phyloP scores from a whole-genome alignment of 2,888 invertebrate species.

The Folsomia manolachei region DNA sequence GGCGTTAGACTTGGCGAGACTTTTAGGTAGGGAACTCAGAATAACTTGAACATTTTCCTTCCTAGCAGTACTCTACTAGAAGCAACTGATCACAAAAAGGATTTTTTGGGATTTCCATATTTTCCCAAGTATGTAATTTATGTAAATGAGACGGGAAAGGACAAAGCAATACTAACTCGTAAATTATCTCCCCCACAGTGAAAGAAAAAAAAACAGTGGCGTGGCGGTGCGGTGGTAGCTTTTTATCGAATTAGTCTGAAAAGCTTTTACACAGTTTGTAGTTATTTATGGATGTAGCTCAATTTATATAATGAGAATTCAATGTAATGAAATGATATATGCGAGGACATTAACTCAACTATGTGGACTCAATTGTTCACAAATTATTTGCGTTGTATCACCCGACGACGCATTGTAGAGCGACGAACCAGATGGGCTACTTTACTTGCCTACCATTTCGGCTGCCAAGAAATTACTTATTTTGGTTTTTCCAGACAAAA shows the following conservation, averaged over 20 bases:
- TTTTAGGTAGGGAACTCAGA: not conserved
- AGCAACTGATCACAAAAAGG: not conserved
- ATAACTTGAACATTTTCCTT: too few species aligned
- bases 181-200: constrained; percentile 18
- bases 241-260: constrained; percentile 23
- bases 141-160: constrained; percentile 14
- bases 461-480: not conserved
- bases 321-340: constrained; percentile 24
- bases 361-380: constrained; percentile 20
- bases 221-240: too few species aligned
- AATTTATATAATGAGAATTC: constrained; percentile 21
- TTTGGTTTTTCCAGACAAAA: constrained; percentile 11
- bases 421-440: not conserved
- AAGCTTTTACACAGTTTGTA: constrained; percentile 10
- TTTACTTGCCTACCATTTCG: not conserved
- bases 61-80: too few species aligned
- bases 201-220: constrained; percentile 15
- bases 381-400: constrained; percentile 3
- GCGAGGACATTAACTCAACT: constrained; percentile 16
- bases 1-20: not conserved
- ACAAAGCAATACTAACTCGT: constrained; percentile 9
- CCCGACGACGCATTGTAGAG: too few species aligned
- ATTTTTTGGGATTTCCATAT: constrained; percentile 6
- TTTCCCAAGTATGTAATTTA: constrained; percentile 16
- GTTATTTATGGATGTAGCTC: constrained; percentile 22